Percentiles rank a stretch among this genome's conserved stretches.
Evolutionary conservation across 2,888 invertebrate species (phyloP).

Genomic region (Pammene aurita): DNA sequence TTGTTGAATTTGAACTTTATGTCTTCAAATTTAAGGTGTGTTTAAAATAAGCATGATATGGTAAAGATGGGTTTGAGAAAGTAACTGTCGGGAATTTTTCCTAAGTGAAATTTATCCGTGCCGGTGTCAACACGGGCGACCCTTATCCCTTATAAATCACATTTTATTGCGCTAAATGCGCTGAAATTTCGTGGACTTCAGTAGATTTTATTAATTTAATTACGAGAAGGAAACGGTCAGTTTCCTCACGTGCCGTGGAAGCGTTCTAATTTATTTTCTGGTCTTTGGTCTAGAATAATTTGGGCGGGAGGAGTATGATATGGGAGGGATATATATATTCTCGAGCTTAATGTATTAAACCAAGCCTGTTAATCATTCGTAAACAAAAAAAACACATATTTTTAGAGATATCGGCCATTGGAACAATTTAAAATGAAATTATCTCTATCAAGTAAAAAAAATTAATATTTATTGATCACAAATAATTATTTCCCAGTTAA

Average conservation of each 20-base stretch:
- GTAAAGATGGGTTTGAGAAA: neutral
- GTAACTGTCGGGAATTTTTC: constrained; percentile 22
- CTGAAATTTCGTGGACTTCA: constrained; percentile 52
- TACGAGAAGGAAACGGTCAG: constrained; percentile 45
- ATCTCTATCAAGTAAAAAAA: too few relatives aligned
- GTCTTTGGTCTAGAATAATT: constrained; percentile 18
- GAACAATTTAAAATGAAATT: too few relatives aligned
- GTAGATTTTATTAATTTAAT: constrained; percentile 54
- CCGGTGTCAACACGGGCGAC: constrained; percentile 46
- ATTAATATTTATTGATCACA: too few relatives aligned
- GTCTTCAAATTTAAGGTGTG: neutral
- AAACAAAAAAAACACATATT: too few relatives aligned
- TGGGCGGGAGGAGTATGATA: constrained; percentile 6
- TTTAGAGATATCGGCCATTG: too few relatives aligned
- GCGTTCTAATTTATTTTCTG: constrained; percentile 44
- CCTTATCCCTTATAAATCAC: constrained; percentile 61
- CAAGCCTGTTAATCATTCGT: too few relatives aligned
- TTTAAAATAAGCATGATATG: too few relatives aligned
- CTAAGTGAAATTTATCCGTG: constrained; percentile 61
- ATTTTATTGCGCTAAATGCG: constrained; percentile 59
- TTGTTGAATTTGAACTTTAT: neutral
- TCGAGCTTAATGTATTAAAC: neutral
- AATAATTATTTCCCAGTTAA: too few relatives aligned
- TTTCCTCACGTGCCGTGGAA: constrained; percentile 46
- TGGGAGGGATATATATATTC: neutral